Evolutionary conservation across 2,797 vertebrate species (phyloP).

Genomic region (Myotis pilosus): DNA sequence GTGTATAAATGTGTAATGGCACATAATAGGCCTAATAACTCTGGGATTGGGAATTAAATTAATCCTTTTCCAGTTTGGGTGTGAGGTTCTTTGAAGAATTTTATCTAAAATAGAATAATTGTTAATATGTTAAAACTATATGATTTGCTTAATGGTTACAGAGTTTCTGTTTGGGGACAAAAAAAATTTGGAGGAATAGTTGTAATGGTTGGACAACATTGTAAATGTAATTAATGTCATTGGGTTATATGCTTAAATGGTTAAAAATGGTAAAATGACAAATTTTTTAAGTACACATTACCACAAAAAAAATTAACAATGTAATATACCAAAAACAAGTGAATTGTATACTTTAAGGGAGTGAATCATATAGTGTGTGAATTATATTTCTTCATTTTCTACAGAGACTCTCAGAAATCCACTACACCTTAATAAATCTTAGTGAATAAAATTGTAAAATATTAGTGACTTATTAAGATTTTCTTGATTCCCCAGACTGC

Average conservation of each 20-base stretch:
- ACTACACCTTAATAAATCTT: conserved; percentile 38
- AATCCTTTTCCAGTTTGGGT: background rate
- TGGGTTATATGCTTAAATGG: background rate
- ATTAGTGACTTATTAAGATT: conserved; percentile 33
- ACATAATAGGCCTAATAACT: background rate
- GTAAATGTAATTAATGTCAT: background rate
- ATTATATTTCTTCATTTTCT: background rate
- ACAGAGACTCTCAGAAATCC: background rate
- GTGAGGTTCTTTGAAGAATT: conserved; percentile 20
- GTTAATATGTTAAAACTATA: background rate
- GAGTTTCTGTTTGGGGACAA: background rate
- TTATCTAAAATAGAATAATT: conserved; percentile 23
- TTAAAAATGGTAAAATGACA: conserved; percentile 13
- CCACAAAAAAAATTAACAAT: background rate
- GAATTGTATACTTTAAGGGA: background rate
- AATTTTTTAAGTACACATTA: background rate
- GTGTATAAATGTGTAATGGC: background rate
- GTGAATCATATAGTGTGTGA: background rate
- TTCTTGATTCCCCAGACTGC: background rate
- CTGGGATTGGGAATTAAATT: background rate
- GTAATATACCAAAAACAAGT: background rate
- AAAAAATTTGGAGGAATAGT: background rate
- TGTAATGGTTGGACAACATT: background rate
- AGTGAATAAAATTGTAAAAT: conserved; percentile 51
- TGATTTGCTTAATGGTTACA: background rate